Evolutionary conservation across 2,113 vertebrate species (phyloP), one percentile per base, ranked within the genome.

Genomic region (Megalops atlanticus): DNA sequence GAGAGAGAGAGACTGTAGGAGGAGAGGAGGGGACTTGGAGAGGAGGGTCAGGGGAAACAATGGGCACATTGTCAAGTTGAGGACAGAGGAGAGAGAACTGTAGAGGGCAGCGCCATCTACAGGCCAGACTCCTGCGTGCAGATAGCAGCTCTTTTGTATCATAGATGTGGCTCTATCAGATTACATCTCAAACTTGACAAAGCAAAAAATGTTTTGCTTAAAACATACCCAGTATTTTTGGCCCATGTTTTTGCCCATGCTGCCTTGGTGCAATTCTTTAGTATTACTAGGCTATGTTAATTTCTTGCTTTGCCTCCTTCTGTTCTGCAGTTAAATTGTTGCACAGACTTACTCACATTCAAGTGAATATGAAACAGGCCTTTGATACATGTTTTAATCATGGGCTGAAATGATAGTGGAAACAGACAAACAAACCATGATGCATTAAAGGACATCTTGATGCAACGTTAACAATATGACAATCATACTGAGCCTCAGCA

Each of bases 101-200:
- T 90, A 97, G 97, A 95, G 92, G 92, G 91, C 84, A 97, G 96
- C 96, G 88, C 97, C 98, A 97, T 94, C 98, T 99, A 97, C 97
- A 97, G 98, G 96, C 92, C 69, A 68, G 78, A 77, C 74, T 40
- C 45, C 36, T 49, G 70, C 43, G 27, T 45, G 43, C 78, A 68
- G n/a, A 72, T 72, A 21, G 35, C 47, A 35, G 54, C 6, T 16
- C 82, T 74, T 36, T 15, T 33, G 35, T 18, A 18, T 2, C 40
- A 7, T 2, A 8, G 11, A 8, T 31, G 54, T 64, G 58, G 0
- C 58, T 64, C n/a, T 64, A 8, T 58, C 58, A 64, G 58, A 18
- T 31, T 31, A 64, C n/a, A 64, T 64, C 58, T 64, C 1, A 31
- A n/a, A n/a, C n/a, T n/a, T n/a, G n/a, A n/a, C n/a, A n/a, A n/a